These are phyloP conservation scores for Platyscapa corneri DNA, from an alignment of 1,140 invertebrate genomes.

Conservation along the genomic window DNA sequence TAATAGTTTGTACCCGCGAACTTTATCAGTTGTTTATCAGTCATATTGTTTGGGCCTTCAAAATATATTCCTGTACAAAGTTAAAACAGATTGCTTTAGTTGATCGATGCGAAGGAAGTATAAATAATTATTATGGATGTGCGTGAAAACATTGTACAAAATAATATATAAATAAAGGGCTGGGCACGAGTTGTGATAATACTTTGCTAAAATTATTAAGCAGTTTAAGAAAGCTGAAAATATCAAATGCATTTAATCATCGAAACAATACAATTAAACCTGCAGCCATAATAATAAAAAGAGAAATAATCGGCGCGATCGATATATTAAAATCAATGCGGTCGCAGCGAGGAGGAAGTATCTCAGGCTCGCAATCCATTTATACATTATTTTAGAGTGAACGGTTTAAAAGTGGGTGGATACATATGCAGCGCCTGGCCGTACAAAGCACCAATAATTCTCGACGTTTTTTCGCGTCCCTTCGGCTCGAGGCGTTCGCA, in stretches of 20 bases:
- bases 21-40: too few species aligned
- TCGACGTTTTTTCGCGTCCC: slow-evolving; percentile 26
- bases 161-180: neutral
- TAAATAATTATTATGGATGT: too few species aligned
- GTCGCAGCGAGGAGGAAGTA: neutral
- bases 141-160: too few species aligned
- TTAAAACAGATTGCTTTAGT: too few species aligned
- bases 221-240: neutral
- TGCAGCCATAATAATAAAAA: neutral
- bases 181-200: neutral
- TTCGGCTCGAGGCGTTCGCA: slow-evolving; percentile 16
- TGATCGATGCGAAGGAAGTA: too few species aligned
- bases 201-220: neutral
- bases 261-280: slow-evolving; percentile 36
- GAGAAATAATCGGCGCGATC: slow-evolving; percentile 15
- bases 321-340: slow-evolving; percentile 37
- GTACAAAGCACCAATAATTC: slow-evolving; percentile 44
- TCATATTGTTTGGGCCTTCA: too few species aligned
- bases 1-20: too few species aligned
- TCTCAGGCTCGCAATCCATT: slow-evolving; percentile 11
- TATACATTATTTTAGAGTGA: slow-evolving; percentile 51
- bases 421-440: neutral
- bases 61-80: too few species aligned
- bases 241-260: slow-evolving; percentile 11
- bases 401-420: slow-evolving; percentile 44